A percentile compares a stretch with the other conserved stretches of the same genome.
Evolutionary conservation across 2,888 invertebrate genomes (phyloP).

Genomic region (Sesamia inferens): DNA sequence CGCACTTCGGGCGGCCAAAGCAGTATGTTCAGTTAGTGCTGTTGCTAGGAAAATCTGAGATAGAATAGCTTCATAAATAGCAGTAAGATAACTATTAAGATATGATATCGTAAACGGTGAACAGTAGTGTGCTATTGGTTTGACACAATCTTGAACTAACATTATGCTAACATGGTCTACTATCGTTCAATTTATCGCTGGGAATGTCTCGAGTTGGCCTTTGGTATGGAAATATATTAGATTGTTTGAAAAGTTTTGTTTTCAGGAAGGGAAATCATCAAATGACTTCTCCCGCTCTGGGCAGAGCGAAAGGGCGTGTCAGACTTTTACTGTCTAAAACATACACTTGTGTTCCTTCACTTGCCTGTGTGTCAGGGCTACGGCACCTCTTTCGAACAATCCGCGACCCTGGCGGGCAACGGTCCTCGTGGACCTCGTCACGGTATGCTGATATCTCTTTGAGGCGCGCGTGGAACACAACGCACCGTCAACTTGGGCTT

Average conservation of each 20-base stretch:
- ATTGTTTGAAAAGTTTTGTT: background rate
- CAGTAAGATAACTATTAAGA: conserved; percentile 54
- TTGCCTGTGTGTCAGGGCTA: too few species aligned
- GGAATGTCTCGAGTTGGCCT: background rate
- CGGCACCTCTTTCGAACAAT: too few species aligned
- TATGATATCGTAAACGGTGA: conserved; percentile 49
- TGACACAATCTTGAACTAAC: conserved; percentile 30
- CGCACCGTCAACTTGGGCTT: too few species aligned
- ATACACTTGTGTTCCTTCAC: too few species aligned
- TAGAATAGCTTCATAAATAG: conserved; percentile 42
- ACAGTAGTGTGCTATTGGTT: conserved; percentile 44
- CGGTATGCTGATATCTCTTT: too few species aligned
- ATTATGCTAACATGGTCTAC: conserved; percentile 8
- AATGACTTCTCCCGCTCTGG: too few species aligned
- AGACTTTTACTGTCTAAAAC: too few species aligned
- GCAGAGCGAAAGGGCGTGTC: too few species aligned
- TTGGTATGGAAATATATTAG: background rate
- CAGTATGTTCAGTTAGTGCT: background rate
- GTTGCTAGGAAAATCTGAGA: conserved; percentile 22
- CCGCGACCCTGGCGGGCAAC: too few species aligned
- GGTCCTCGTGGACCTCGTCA: too few species aligned
- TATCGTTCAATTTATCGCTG: conserved; percentile 36
- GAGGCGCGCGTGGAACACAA: too few species aligned
- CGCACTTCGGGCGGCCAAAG: background rate
- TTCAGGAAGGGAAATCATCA: too few species aligned